phyloP scores from a whole-genome alignment of 2,888 invertebrate species.

The Podotricha telesiphe region DNA sequence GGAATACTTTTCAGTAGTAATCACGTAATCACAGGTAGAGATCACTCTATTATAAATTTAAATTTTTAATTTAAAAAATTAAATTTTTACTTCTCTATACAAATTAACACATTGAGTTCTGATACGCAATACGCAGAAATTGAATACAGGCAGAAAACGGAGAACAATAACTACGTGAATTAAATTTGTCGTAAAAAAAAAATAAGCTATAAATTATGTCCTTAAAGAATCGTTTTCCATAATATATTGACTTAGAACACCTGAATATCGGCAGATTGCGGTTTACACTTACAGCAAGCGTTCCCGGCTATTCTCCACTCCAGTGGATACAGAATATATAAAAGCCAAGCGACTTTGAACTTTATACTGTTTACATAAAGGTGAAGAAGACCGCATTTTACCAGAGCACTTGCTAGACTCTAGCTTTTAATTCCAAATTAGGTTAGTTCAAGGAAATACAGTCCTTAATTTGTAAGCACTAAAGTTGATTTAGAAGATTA shows the following conservation, averaged over 20 bases:
- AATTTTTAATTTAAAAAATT: too few relatives aligned
- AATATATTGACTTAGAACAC: conserved; percentile 58
- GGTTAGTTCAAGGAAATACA: conserved; percentile 35
- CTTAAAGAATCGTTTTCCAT: conserved; percentile 49
- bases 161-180: too few relatives aligned
- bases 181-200: not conserved
- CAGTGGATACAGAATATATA: conserved; percentile 46
- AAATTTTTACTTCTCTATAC: too few relatives aligned
- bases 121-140: too few relatives aligned
- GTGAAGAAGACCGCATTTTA: conserved; percentile 31
- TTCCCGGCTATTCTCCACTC: conserved; percentile 58
- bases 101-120: too few relatives aligned
- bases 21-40: too few relatives aligned
- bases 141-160: too few relatives aligned
- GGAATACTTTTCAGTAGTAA: too few relatives aligned
- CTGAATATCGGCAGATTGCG: conserved; percentile 78
- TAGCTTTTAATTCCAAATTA: conserved; percentile 49
- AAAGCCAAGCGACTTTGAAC: conserved; percentile 45
- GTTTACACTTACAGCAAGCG: conserved; percentile 69
- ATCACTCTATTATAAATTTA: too few relatives aligned
- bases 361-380: conserved; percentile 45
- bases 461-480: conserved; percentile 32
- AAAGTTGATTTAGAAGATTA: conserved; percentile 32
- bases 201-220: not conserved
- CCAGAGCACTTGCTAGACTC: conserved; percentile 45